phyloP scores from a whole-genome alignment of 2,888 invertebrate genomes.

The Hanleya hanleyi region DNA sequence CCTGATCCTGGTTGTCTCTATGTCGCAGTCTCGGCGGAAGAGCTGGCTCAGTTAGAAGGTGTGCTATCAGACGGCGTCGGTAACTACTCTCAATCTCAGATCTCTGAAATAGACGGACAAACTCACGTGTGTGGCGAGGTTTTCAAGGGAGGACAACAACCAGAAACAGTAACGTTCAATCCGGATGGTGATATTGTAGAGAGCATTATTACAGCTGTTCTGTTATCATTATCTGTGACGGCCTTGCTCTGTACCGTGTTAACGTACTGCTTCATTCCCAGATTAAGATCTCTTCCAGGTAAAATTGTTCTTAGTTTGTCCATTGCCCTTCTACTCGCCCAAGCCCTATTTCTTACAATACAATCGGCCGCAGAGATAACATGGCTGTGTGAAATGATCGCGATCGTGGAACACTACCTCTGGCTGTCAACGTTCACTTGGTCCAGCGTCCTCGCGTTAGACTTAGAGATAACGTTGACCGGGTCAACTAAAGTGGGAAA shows the following conservation, averaged over 20 bases:
- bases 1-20: background rate
- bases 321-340: background rate
- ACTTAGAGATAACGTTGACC: constrained; percentile 9
- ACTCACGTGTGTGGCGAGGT: background rate
- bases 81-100: background rate
- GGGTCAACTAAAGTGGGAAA: background rate
- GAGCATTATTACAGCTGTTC: background rate
- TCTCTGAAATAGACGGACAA: background rate
- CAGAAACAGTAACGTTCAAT: no score
- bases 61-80: no score
- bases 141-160: background rate
- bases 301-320: constrained; percentile 5
- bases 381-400: constrained; percentile 9
- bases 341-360: background rate
- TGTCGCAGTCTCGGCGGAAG: background rate
- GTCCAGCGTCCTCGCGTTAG: constrained; percentile 14
- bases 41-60: background rate
- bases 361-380: background rate
- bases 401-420: constrained; percentile 12
- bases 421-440: constrained; percentile 16
- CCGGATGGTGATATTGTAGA: background rate
- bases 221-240: background rate
- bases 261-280: background rate
- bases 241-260: background rate
- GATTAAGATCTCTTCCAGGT: background rate